These are phyloP conservation scores for Asarcornis scutulata DNA, from an alignment of 2,113 vertebrate species.

Conservation along the genomic window DNA sequence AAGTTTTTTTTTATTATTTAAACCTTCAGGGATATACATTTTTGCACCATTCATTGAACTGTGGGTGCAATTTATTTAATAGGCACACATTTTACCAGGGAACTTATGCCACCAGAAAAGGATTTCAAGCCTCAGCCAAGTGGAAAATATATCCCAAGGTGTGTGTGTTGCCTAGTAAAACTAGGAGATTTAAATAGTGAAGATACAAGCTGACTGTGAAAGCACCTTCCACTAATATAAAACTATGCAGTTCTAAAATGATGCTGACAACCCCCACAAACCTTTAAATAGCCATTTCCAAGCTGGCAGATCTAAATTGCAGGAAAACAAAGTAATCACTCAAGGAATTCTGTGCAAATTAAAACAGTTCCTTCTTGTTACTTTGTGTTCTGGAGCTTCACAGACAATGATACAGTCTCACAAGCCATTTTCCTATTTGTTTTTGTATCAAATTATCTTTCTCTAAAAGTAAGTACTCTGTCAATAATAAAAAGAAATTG, in stretches of 20 bases:
- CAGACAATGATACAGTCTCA: neutral
- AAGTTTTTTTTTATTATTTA: conserved; percentile 47
- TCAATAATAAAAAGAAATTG: neutral
- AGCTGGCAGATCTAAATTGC: conserved; percentile 52
- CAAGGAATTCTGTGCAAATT: conserved; percentile 56
- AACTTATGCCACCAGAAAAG: conserved; percentile 26
- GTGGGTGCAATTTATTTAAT: conserved; percentile 60
- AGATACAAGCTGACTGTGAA: conserved; percentile 53
- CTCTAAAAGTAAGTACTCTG: conserved; percentile 5
- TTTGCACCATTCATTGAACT: conserved; percentile 51
- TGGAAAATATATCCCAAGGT: conserved; percentile 67
- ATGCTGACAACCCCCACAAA: conserved; percentile 59
- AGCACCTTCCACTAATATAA: conserved; percentile 51
- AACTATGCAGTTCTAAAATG: conserved; percentile 55
- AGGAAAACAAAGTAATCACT: conserved; percentile 62
- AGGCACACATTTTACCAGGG: neutral
- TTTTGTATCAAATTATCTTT: neutral
- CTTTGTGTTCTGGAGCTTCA: conserved; percentile 41
- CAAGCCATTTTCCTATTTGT: neutral
- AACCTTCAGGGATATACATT: conserved; percentile 36
- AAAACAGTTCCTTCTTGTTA: conserved; percentile 42
- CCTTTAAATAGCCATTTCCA: conserved; percentile 67
- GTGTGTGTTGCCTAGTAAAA: conserved; percentile 45
- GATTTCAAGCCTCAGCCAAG: conserved; percentile 63
- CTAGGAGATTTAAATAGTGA: conserved; percentile 41